Percentiles rank a stretch among this genome's conserved stretches.
Conservation (phyloP, 2,113 vertebrate genomes). For the Tautogolabrus adspersus region DNA sequence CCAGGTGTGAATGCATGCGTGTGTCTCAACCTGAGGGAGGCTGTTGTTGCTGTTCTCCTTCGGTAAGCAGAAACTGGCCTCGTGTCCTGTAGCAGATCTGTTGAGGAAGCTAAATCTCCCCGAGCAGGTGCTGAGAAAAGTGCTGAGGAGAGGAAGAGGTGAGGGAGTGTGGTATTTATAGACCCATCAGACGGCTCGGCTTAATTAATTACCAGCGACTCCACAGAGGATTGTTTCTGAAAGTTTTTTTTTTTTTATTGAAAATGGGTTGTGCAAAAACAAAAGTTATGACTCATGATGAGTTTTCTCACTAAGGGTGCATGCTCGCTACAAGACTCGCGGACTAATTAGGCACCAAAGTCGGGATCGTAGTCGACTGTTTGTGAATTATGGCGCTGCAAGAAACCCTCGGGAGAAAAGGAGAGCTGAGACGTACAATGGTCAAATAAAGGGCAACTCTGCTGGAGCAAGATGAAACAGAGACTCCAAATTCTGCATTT, state of each 20-base stretch:
- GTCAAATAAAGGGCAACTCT: constrained; percentile 12
- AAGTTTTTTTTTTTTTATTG: constrained; percentile 60
- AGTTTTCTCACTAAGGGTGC: constrained; percentile 55
- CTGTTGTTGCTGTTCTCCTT: background rate
- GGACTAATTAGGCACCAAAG: constrained; percentile 63
- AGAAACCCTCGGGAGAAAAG: constrained; percentile 9
- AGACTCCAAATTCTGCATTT: constrained; percentile 9
- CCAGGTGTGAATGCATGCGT: background rate
- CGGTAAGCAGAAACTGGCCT: constrained; percentile 13
- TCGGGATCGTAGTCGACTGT: constrained; percentile 42
- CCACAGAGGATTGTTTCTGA: constrained; percentile 57
- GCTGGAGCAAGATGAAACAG: constrained; percentile 3
- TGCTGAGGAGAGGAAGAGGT: constrained; percentile 13
- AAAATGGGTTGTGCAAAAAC: constrained; percentile 72
- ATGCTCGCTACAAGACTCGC: constrained; percentile 55
- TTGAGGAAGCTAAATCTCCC: constrained; percentile 46
- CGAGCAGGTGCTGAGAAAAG: constrained; percentile 50
- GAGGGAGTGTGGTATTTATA: constrained; percentile 57
- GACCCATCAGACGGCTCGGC: constrained; percentile 30
- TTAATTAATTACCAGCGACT: constrained; percentile 65
- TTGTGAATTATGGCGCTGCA: constrained; percentile 1
- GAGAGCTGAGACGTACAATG: background rate
- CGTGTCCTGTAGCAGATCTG: constrained; percentile 24
- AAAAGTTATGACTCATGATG: constrained; percentile 64
- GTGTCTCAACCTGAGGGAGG: background rate